A percentile compares a stretch with the other conserved stretches of the same genome.
Evolutionary conservation across 2,888 invertebrate genomes (phyloP).

Genomic region (Ametastegia equiseti): DNA sequence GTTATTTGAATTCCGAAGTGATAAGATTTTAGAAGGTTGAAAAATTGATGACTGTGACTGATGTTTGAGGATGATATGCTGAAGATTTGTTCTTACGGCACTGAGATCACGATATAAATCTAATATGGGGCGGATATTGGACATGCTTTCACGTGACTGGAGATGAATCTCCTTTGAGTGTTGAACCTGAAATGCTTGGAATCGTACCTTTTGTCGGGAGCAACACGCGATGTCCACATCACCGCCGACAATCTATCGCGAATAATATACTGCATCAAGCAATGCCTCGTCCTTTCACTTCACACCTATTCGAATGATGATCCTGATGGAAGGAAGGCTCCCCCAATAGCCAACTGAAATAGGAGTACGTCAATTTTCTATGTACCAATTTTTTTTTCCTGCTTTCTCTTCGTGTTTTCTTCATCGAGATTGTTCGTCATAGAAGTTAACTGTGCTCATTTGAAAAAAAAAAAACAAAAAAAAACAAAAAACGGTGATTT

Average conservation of each 20-base stretch:
- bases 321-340: not conserved
- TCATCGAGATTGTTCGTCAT: too few relatives aligned
- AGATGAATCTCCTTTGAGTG: constrained; percentile 10
- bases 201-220: constrained; percentile 67
- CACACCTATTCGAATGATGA: constrained; percentile 14
- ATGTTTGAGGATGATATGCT: not conserved
- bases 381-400: not conserved
- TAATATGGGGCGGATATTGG: not conserved
- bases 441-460: too few relatives aligned
- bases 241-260: constrained; percentile 59
- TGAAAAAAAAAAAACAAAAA: too few relatives aligned
- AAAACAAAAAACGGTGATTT: not conserved
- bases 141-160: constrained; percentile 1
- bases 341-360: not conserved
- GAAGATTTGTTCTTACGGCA: not conserved
- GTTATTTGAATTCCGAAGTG: too few relatives aligned
- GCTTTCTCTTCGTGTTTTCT: too few relatives aligned
- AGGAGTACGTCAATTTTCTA: not conserved
- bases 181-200: constrained; percentile 10
- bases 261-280: not conserved
- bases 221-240: constrained; percentile 75
- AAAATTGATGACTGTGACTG: not conserved
- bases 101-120: constrained; percentile 4
- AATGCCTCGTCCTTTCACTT: constrained; percentile 6
- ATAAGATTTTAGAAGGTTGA: not conserved